Percentiles rank a stretch among this genome's conserved stretches.
These are phyloP conservation scores for Dendropsophus ebraccatus DNA, from an alignment of 2,113 vertebrate genomes.

Conservation along the genomic window DNA sequence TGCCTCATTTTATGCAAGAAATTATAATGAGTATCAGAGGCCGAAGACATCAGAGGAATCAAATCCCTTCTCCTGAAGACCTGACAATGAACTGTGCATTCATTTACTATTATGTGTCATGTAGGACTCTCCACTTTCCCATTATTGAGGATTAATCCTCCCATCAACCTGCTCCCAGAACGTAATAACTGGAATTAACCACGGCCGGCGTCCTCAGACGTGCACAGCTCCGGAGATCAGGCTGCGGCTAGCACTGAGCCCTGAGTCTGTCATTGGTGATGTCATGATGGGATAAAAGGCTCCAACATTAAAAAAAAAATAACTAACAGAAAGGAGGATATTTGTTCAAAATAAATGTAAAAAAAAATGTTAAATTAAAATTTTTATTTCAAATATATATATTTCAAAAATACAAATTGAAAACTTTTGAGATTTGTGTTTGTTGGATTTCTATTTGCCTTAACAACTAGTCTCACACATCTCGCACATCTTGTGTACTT, in stretches of 20 bases:
- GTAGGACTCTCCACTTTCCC: conserved; percentile 11
- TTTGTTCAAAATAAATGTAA: too few species aligned
- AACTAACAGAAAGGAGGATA: too few species aligned
- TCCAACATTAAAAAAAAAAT: too few species aligned
- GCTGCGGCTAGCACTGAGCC: neutral
- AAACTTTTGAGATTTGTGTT: too few species aligned
- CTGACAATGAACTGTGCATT: neutral
- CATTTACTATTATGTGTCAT: conserved; percentile 16
- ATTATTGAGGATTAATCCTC: conserved; percentile 15
- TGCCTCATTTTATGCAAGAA: neutral
- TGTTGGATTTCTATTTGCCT: too few species aligned
- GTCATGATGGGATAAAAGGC: too few species aligned
- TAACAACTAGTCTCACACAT: too few species aligned
- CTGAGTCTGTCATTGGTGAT: too few species aligned
- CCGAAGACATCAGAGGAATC: neutral
- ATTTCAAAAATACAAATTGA: too few species aligned
- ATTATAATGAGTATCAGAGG: neutral
- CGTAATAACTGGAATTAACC: conserved; percentile 11
- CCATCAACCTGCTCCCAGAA: conserved; percentile 5
- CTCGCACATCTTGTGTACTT: too few species aligned
- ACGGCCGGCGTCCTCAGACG: neutral
- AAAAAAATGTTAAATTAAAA: too few species aligned
- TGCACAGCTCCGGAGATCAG: neutral
- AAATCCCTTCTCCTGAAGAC: neutral
- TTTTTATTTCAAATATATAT: too few species aligned